A percentile compares a stretch with the other conserved stretches of the same genome.
These are phyloP conservation scores for Mythimna ferrago DNA, from an alignment of 2,888 invertebrate species.

Conservation along the genomic window DNA sequence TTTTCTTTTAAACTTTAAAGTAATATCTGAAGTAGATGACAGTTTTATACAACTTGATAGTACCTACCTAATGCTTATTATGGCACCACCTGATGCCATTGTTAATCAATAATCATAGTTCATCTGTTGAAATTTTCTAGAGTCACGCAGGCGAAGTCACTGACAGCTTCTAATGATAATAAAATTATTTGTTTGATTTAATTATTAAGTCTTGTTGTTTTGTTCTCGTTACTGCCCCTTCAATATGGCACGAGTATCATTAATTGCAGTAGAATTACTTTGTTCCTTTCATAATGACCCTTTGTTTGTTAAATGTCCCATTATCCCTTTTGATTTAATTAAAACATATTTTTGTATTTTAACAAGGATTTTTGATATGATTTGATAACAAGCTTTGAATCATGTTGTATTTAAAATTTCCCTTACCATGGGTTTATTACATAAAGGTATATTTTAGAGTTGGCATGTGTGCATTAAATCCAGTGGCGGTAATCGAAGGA, in stretches of 20 bases:
- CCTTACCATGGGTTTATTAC: not conserved
- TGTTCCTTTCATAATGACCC: constrained; percentile 3
- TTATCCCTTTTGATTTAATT: not conserved
- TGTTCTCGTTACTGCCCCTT: not conserved
- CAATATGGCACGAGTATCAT: constrained; percentile 1
- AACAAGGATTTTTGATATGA: not conserved
- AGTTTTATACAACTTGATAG: constrained; percentile 27
- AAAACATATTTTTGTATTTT: not conserved
- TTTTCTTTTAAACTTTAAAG: constrained; percentile 29
- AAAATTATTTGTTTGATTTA: too few species aligned
- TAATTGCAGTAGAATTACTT: constrained; percentile 6
- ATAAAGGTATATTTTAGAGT: not conserved
- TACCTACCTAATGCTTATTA: constrained; percentile 14
- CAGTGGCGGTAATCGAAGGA: not conserved
- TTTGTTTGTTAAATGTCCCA: not conserved
- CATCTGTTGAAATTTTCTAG: not conserved
- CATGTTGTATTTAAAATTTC: not conserved
- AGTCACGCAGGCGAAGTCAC: not conserved
- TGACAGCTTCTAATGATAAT: not conserved
- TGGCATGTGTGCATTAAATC: not conserved
- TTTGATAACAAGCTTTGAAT: not conserved
- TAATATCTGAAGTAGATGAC: constrained; percentile 13
- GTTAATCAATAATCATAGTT: constrained; percentile 30
- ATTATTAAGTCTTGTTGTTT: constrained; percentile 3
- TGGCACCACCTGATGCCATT: constrained; percentile 10